phyloP scores from a whole-genome alignment of 2,888 invertebrate species.

The Ellobium chinense region DNA sequence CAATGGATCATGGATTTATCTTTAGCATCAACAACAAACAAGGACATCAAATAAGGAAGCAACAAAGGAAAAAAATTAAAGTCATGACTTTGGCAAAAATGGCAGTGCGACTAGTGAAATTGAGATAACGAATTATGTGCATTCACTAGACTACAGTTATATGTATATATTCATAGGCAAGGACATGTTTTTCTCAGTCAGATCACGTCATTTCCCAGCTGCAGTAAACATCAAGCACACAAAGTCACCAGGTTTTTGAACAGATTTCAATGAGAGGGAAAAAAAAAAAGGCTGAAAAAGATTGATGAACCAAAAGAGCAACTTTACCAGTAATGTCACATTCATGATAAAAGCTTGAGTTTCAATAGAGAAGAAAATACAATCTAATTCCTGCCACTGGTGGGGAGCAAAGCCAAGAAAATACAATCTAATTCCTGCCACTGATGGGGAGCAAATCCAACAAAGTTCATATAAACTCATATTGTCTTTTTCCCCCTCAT shows the following conservation, averaged over 20 bases:
- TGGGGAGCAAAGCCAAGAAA: no score
- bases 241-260: not conserved
- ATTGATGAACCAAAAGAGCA: not conserved
- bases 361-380: no score
- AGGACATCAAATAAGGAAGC: not conserved
- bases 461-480: no score
- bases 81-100: not conserved
- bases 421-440: no score
- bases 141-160: no score
- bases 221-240: slow-evolving; percentile 2
- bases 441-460: no score
- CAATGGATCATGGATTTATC: not conserved
- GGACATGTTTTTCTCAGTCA: no score
- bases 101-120: slow-evolving; percentile 8
- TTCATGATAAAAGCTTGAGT: no score
- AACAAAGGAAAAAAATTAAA: not conserved
- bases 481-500: no score
- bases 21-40: not conserved
- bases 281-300: not conserved
- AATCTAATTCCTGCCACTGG: no score
- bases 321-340: no score
- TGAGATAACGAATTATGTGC: not conserved
- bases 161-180: no score
- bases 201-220: slow-evolving; percentile 5
- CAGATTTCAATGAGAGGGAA: not conserved